Evolutionary conservation across 2,113 vertebrate genomes (phyloP).

Genomic region (Grammomys dolichurus): DNA sequence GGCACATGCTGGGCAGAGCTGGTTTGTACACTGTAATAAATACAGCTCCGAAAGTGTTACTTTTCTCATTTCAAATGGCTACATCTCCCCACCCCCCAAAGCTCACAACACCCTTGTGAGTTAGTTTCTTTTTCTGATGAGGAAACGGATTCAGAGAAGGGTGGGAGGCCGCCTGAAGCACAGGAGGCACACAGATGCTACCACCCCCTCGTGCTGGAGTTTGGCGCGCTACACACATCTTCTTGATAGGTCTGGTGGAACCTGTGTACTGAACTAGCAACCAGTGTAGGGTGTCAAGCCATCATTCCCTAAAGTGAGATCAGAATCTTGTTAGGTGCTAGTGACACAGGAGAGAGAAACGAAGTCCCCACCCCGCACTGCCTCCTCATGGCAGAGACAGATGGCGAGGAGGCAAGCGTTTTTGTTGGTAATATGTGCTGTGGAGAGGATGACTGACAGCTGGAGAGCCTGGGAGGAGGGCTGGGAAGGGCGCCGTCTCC

Average conservation of each 20-base stretch:
- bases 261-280: not conserved
- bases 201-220: not conserved
- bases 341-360: not conserved
- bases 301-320: not conserved
- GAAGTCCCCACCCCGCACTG: not conserved
- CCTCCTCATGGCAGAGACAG: not conserved
- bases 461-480: not conserved
- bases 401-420: not conserved
- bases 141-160: not conserved
- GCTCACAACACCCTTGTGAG: not conserved
- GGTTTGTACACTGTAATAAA: conserved; percentile 39
- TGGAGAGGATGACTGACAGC: not conserved
- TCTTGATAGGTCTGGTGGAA: not conserved
- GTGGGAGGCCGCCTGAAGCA: too few relatives aligned
- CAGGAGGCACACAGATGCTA: not conserved
- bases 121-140: not conserved
- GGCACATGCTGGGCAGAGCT: not conserved
- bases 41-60: not conserved
- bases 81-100: not conserved
- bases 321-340: not conserved
- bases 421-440: not conserved
- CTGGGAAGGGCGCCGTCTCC: not conserved
- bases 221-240: rapidly evolving
- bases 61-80: not conserved
- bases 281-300: rapidly evolving